Percentiles rank a stretch among this genome's conserved stretches.
These are phyloP conservation scores for Clanis bilineata DNA, from an alignment of 2,888 invertebrate species.

Conservation along the genomic window DNA sequence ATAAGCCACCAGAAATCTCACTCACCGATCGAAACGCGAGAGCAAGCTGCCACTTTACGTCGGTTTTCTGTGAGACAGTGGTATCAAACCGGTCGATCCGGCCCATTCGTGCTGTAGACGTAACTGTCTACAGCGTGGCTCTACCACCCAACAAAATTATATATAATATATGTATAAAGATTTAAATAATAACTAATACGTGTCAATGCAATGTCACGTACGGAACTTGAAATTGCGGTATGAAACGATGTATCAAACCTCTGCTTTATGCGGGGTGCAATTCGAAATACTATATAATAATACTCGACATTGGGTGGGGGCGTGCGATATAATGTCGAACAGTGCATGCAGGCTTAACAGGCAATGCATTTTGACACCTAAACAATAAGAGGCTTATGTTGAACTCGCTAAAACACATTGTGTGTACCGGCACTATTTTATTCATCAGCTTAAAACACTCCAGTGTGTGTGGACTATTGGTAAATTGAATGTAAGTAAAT, in stretches of 20 bases:
- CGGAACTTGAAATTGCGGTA: background rate
- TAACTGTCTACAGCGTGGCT: too few species aligned
- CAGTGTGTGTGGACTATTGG: background rate
- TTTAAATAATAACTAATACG: background rate
- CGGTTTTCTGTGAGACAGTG: too few species aligned
- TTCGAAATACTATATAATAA: background rate
- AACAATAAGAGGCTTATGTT: slow-evolving; percentile 3
- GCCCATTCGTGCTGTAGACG: too few species aligned
- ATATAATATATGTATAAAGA: background rate
- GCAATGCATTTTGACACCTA: slow-evolving; percentile 3
- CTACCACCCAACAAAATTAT: too few species aligned
- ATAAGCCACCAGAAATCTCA: too few species aligned
- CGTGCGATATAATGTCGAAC: slow-evolving; percentile 6
- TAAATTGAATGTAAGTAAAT: background rate
- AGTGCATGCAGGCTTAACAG: background rate
- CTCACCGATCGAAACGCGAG: too few species aligned
- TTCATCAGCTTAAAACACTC: background rate
- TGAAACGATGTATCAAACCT: background rate
- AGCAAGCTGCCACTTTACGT: too few species aligned
- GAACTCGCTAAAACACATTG: background rate
- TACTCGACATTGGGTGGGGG: background rate
- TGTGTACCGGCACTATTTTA: background rate
- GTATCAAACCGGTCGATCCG: too few species aligned
- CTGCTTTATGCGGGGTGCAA: background rate
- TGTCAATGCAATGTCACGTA: background rate